Evolutionary conservation across 2,888 invertebrate species (phyloP), one percentile per base, ranked within the genome.

Genomic region (Drosophila monieri): DNA sequence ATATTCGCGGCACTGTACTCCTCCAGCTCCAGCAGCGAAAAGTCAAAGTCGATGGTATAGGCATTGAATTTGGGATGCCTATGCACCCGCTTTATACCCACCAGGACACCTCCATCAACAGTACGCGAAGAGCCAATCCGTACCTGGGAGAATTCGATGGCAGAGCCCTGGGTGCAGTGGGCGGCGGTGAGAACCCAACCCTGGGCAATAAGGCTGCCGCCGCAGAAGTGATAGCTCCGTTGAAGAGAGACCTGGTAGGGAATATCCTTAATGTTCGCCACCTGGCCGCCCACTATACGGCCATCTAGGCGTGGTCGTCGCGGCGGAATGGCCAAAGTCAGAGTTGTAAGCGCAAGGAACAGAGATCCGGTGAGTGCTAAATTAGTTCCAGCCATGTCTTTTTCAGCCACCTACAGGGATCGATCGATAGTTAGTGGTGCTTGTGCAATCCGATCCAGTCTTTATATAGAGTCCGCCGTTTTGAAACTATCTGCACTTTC

Each of bases 161-260:
- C 46, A 2, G 56, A 54, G 27, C 79, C 85, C 12, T 77, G 76
- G 1, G 89, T 89, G 61, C 92, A 92, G 59, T 92, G 91, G 58
- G 92, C 93, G 0, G 93, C 92, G 1, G 92, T 92, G 5, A 93
- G 67, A 2, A 92, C 90, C 54, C 86, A 88, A 4, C 78, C 87
- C 35, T 73, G 72, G 5, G 85, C 88, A 35, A 93, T 89, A 52
- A 93, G 89, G 0, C 92, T 90, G 4, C 92, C 93, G 14, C 93
- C 93, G 56, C 93, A 93, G 55, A 89, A 89, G 64, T 93, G 92
- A 48, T 73, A 79, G 3, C 74, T 79, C 10, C 86, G 86, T 54
- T 90, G 89, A 32, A 93, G 70, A 0, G 92, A 92, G 0, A 92
- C 87, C 80, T 92, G 92, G 71, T 91, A 91, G 1, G 92, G 92